Evolutionary conservation across 2,113 vertebrate genomes (phyloP), one percentile per base, ranked within the genome.

Genomic region (Rhynchopsitta pachyrhyncha): DNA sequence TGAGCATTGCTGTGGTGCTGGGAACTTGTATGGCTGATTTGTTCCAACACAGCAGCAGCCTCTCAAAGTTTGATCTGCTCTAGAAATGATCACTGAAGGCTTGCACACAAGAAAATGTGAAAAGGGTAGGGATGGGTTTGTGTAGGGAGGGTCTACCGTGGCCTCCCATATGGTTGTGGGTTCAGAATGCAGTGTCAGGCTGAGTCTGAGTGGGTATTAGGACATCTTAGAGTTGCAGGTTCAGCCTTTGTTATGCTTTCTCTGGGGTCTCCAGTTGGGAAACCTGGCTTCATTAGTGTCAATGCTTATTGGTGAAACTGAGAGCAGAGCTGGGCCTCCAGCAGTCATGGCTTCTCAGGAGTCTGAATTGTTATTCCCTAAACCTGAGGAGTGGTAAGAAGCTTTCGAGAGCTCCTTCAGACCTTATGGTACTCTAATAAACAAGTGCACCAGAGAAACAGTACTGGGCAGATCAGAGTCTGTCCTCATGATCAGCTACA

Each of bases 241-340:
- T 66, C n/a, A 49, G 27, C 39, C 63, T 57, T 49, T n/a, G 22
- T 35, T 71, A 31, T 47, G 31, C 4, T 0, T 83, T 79, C 33
- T 41, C 16, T 63, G 33, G 23, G 37, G 16, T 82, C 9, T 90
- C 35, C 10, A 1, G 55, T 83, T 82, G 39, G 33, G n/a, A 71
- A 41, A 47, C 6, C 4, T 1, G 3, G 12, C 17, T 92, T 92
- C 19, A 8, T 86, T 75, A 47, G 29, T 80, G 52, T 93, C 52
- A 39, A 1, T 79, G 41, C 15, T 84, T 62, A 81, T 1, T 73
- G 93, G 77, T 95, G 93, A 63, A 96, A 96, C 77, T 94, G 93
- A 93, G 88, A 96, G 88, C 91, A 78, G 69, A 86, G 69, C 5
- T 86, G 37, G 28, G 16, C 74, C 69, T 25, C 18, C 42, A 68